Evolutionary conservation across 2,888 invertebrate genomes (phyloP), one percentile per base, ranked within the genome.

Genomic region (Stratiomys singularior): DNA sequence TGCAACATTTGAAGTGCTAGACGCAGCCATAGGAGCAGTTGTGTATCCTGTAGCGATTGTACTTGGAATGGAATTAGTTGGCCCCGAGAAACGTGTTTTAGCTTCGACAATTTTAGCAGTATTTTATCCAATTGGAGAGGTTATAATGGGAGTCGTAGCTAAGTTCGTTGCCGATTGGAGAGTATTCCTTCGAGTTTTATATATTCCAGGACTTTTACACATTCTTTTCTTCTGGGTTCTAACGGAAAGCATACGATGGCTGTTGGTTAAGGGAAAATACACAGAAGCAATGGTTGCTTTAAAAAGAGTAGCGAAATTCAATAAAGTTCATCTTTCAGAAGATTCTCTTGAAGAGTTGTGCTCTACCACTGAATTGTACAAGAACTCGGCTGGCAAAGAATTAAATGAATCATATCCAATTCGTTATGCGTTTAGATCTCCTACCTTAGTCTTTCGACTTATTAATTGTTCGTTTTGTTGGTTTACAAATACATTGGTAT

Each of bases 171-270:
- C 89, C 78, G 89, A 92, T 84, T 96, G 95, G 95, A 90, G 93
- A 80, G 84, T 87, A 76, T 87, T 93, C 80, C 89, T 94, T 79
- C 88, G 91, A 77, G 87, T 90, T 46, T 86, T 92, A 46, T 94
- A 94, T 84, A 85, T 89, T 5, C 93, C 93, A 0, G 91, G 92
- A 15, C 86, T 93, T 78, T 85, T 93, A 21, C 89, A 93, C 81
- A 86, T 94, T 63, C 85, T 90, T 13, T 93, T 93, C 85, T 89
- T 91, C 83, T 90, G 92, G 89, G 84, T 93, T 64, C 84, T 93
- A 30, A 92, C 93, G 30, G 94, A 94, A 87, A 93, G 93, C 81
- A 88, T 92, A 69, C 89, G 95, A 82, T 95, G 95, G 95, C 88
- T 94, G 76, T 87, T 93, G 74, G 90, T 91, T 13, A 89, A 90